These are phyloP conservation scores for Rhizoglyphus robini DNA, from an alignment of 1,140 invertebrate species.

Conservation along the genomic window DNA sequence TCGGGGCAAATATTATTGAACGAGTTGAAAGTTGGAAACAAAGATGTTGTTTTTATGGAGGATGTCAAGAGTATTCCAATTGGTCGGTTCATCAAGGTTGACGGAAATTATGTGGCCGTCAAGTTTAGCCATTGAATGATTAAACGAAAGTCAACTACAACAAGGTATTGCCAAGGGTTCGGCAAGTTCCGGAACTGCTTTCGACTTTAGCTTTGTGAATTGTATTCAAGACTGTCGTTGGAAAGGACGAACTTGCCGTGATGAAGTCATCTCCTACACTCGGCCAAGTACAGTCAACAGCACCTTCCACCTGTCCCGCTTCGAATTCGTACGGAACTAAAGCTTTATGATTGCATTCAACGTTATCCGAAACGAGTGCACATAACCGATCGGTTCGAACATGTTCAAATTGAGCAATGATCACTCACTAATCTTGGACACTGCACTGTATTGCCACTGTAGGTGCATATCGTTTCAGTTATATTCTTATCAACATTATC, in stretches of 20 bases:
- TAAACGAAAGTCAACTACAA: not conserved
- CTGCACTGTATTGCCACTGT: slow-evolving; percentile 72
- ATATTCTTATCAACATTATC: slow-evolving; percentile 68
- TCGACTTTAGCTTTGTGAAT: slow-evolving; percentile 26
- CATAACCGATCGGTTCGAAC: slow-evolving; percentile 53
- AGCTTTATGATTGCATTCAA: slow-evolving; percentile 88
- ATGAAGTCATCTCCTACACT: slow-evolving; percentile 62
- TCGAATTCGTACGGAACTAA: no score
- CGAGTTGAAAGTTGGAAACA: slow-evolving; percentile 72
- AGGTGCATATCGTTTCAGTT: slow-evolving; percentile 54
- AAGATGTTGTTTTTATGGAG: slow-evolving; percentile 92
- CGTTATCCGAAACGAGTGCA: slow-evolving; percentile 62
- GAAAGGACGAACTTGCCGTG: slow-evolving; percentile 76
- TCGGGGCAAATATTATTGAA: slow-evolving; percentile 26
- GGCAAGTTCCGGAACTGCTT: slow-evolving; percentile 20
- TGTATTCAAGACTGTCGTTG: slow-evolving; percentile 76
- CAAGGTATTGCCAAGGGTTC: no score
- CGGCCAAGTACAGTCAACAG: no score
- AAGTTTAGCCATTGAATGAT: slow-evolving; percentile 48
- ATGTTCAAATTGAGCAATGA: slow-evolving; percentile 62
- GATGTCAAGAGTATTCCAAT: slow-evolving; percentile 86
- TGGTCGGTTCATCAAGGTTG: slow-evolving; percentile 53
- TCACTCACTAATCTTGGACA: slow-evolving; percentile 59
- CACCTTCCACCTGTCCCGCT: no score
- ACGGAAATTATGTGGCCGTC: slow-evolving; percentile 88